These are phyloP conservation scores for Salminus brasiliensis DNA, from an alignment of 2,113 vertebrate genomes.

Conservation along the genomic window DNA sequence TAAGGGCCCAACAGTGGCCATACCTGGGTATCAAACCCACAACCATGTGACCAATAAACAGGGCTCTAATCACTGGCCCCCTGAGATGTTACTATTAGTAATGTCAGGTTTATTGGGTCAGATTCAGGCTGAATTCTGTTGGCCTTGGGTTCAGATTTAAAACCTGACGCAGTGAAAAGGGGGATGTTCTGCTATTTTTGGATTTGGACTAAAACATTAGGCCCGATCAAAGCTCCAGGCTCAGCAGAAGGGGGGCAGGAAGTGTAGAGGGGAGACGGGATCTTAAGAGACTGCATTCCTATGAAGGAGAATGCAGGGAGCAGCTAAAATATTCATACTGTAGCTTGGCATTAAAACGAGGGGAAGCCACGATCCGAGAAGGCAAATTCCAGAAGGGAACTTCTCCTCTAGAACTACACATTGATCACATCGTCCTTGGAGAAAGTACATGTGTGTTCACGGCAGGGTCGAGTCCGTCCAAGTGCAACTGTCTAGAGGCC, in stretches of 20 bases:
- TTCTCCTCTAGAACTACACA: conserved; percentile 18
- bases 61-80: too few relatives aligned
- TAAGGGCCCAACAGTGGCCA: too few relatives aligned
- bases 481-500: conserved; percentile 31
- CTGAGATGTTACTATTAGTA: too few relatives aligned
- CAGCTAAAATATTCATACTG: conserved; percentile 4
- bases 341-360: conserved; percentile 20
- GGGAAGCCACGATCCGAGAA: background rate
- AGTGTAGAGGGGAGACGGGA: background rate
- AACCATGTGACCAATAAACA: too few relatives aligned
- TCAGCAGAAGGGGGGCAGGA: background rate
- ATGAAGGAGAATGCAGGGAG: background rate
- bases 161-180: background rate
- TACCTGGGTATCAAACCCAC: too few relatives aligned
- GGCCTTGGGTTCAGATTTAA: background rate
- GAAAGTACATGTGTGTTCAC: background rate
- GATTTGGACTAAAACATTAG: background rate
- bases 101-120: too few relatives aligned
- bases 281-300: background rate
- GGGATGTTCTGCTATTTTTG: background rate
- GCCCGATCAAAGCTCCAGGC: background rate
- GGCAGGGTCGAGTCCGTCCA: conserved; percentile 15
- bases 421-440: conserved; percentile 4
- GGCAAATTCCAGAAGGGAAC: conserved; percentile 13
- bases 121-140: background rate